These are phyloP conservation scores for Rhingia rostrata DNA, from an alignment of 2,888 invertebrate genomes.

Conservation along the genomic window DNA sequence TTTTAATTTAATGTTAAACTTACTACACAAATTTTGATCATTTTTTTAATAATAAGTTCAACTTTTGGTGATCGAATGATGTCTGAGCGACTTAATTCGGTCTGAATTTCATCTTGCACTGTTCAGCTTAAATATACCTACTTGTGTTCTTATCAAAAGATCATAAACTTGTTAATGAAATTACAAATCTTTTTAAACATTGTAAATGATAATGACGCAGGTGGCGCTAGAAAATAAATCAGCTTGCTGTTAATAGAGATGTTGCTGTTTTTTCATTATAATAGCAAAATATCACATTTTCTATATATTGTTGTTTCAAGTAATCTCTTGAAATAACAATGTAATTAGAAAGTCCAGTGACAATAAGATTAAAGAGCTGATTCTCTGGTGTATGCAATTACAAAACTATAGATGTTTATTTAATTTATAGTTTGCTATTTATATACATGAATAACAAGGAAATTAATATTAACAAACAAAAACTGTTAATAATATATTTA, in stretches of 20 bases:
- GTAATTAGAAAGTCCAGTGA: too few species aligned
- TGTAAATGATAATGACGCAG: not conserved
- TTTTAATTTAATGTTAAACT: not conserved
- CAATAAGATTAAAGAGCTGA: too few species aligned
- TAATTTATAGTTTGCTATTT: too few species aligned
- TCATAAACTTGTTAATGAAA: not conserved
- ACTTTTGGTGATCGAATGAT: not conserved
- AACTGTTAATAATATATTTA: too few species aligned
- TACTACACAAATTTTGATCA: not conserved
- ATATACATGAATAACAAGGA: too few species aligned
- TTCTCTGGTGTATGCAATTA: too few species aligned
- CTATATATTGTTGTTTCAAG: not conserved
- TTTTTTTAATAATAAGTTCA: not conserved
- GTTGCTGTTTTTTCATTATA: not conserved
- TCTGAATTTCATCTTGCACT: not conserved
- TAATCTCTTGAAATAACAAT: too few species aligned
- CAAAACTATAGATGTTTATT: too few species aligned
- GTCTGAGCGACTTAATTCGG: not conserved
- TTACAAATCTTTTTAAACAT: not conserved
- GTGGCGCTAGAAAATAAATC: not conserved
- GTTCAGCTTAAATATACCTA: not conserved
- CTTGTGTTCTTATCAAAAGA: not conserved
- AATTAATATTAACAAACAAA: too few species aligned
- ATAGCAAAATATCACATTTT: not conserved
- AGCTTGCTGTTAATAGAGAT: not conserved